These are phyloP conservation scores for Sebastes diaconus DNA, from an alignment of 2,797 vertebrate genomes.

Conservation along the genomic window DNA sequence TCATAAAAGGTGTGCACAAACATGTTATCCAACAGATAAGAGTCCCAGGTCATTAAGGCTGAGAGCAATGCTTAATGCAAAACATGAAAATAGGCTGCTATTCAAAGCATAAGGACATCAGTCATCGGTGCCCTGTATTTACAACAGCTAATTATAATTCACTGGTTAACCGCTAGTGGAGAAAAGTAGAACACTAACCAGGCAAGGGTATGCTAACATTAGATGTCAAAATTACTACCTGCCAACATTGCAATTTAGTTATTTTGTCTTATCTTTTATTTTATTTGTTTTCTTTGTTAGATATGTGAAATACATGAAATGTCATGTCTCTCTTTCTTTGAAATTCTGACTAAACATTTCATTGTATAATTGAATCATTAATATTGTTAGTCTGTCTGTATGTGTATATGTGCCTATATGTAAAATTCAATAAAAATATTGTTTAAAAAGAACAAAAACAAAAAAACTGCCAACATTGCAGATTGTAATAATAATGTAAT, in stretches of 20 bases:
- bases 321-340: too few species aligned
- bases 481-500: too few species aligned
- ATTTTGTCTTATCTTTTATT: too few species aligned
- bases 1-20: slow-evolving; percentile 24
- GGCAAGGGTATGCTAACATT: not conserved
- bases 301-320: too few species aligned
- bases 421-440: too few species aligned
- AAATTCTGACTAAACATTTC: too few species aligned
- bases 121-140: slow-evolving; percentile 2
- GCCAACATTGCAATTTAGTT: slow-evolving; percentile 4
- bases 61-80: not conserved
- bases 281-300: too few species aligned
- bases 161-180: slow-evolving; percentile 28
- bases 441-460: too few species aligned
- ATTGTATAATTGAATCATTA: too few species aligned
- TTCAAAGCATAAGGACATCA: not conserved
- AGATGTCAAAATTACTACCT: slow-evolving; percentile 52
- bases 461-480: slow-evolving; percentile 31
- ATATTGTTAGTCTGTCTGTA: too few species aligned
- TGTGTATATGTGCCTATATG: too few species aligned
- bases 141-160: slow-evolving; percentile 31
- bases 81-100: not conserved
- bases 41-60: not conserved
- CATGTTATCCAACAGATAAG: not conserved
- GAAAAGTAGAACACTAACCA: slow-evolving; percentile 7